These are phyloP conservation scores for Ardeotis arabs DNA, from an alignment of 2,113 vertebrate species.

Conservation along the genomic window DNA sequence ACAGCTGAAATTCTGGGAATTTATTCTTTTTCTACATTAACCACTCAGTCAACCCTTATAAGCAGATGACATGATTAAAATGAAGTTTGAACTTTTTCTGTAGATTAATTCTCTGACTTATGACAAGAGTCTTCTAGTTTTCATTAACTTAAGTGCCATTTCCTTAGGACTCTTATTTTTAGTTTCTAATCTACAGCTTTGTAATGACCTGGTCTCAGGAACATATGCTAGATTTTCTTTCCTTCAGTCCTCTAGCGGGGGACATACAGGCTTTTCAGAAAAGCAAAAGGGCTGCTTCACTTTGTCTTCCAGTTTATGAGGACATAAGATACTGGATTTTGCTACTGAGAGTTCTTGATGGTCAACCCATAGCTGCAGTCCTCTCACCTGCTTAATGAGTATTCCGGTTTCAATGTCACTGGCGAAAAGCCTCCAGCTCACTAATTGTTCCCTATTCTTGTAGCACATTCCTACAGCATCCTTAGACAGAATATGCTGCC, in stretches of 20 bases:
- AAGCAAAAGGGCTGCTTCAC: neutral
- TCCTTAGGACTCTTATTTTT: conserved; percentile 43
- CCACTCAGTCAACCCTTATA: conserved; percentile 45
- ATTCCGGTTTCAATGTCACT: neutral
- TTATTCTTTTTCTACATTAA: conserved; percentile 42
- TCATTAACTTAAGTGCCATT: conserved; percentile 67
- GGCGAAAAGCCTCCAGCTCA: neutral
- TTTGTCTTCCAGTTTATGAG: neutral
- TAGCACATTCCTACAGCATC: neutral
- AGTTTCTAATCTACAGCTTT: conserved; percentile 32
- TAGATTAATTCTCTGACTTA: conserved; percentile 59
- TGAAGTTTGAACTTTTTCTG: conserved; percentile 59
- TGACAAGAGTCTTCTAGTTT: conserved; percentile 44
- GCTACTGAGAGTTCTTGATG: neutral
- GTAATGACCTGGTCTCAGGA: conserved; percentile 37
- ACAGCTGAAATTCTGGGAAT: conserved; percentile 60
- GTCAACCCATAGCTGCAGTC: neutral
- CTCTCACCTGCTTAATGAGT: neutral
- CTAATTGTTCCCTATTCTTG: neutral
- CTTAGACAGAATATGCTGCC: neutral
- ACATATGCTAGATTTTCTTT: neutral
- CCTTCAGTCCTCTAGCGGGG: neutral
- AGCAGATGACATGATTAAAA: conserved; percentile 62
- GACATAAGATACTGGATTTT: neutral
- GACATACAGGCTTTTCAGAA: neutral